phyloP scores from a whole-genome alignment of 2,888 invertebrate genomes.

The Conistra vaccinii region DNA sequence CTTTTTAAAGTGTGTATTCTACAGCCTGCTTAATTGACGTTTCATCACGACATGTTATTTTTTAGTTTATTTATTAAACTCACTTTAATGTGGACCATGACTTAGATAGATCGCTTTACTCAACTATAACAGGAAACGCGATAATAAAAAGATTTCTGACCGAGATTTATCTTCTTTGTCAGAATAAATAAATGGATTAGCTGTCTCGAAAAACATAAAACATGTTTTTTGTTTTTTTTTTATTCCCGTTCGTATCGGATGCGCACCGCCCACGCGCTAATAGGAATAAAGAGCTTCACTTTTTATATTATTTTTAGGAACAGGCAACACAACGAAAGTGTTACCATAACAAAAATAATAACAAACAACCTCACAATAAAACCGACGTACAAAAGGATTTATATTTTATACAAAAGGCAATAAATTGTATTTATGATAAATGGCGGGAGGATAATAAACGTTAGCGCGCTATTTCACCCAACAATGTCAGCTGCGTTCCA shows the following conservation, averaged over 20 bases:
- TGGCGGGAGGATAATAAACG: constrained; percentile 51
- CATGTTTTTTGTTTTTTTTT: constrained; percentile 54
- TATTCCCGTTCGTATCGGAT: constrained; percentile 45
- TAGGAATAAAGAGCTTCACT: constrained; percentile 56
- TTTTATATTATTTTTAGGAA: constrained; percentile 54
- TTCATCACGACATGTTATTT: background rate
- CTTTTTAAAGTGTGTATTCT: constrained; percentile 37
- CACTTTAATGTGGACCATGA: constrained; percentile 43
- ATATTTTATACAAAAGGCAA: constrained; percentile 56
- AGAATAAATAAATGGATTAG: constrained; percentile 67
- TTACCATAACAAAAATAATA: constrained; percentile 59
- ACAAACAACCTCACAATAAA: constrained; percentile 50
- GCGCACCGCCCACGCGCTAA: constrained; percentile 56
- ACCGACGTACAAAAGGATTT: constrained; percentile 44
- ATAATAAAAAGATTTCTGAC: constrained; percentile 49
- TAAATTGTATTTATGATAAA: constrained; percentile 64
- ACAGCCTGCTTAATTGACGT: constrained; percentile 28
- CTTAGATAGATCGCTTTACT: constrained; percentile 44
- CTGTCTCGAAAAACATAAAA: constrained; percentile 58
- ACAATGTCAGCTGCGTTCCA: constrained; percentile 60
- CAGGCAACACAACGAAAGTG: constrained; percentile 49
- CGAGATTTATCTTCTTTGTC: constrained; percentile 66
- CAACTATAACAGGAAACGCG: constrained; percentile 50
- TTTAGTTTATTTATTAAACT: constrained; percentile 27
- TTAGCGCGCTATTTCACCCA: constrained; percentile 58